These are phyloP conservation scores for Philonicus albiceps DNA, from an alignment of 2,888 invertebrate genomes.

Conservation along the genomic window DNA sequence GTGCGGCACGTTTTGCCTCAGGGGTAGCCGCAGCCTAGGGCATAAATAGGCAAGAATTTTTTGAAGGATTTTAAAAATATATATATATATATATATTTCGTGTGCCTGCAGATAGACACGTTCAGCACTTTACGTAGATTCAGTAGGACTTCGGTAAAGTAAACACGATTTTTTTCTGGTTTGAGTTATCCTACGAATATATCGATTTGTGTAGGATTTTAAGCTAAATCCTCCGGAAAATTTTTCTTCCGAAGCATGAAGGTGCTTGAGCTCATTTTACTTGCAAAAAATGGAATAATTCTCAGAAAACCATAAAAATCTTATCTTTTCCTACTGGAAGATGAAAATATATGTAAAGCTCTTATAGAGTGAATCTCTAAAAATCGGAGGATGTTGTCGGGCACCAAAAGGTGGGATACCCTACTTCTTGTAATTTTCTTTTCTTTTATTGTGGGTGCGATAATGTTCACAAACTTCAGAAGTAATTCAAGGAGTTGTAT, in stretches of 20 bases:
- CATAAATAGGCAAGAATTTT: background rate
- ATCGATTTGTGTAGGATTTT: background rate
- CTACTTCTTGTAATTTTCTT: background rate
- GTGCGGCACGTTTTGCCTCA: background rate
- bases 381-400: background rate
- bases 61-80: background rate
- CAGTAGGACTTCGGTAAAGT: background rate
- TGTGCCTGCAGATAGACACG: background rate
- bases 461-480: background rate
- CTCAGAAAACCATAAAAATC: background rate
- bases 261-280: background rate
- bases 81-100: no score
- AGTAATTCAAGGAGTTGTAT: background rate
- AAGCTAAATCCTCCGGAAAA: background rate
- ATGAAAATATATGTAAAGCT: background rate
- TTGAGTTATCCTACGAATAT: background rate
- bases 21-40: background rate
- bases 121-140: background rate
- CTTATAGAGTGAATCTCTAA: background rate
- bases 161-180: background rate
- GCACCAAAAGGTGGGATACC: background rate
- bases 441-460: background rate
- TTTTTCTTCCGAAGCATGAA: background rate
- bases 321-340: background rate
- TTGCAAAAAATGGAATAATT: background rate